phyloP scores from a whole-genome alignment of 1,140 invertebrate genomes.

The Drosophila burlai region DNA sequence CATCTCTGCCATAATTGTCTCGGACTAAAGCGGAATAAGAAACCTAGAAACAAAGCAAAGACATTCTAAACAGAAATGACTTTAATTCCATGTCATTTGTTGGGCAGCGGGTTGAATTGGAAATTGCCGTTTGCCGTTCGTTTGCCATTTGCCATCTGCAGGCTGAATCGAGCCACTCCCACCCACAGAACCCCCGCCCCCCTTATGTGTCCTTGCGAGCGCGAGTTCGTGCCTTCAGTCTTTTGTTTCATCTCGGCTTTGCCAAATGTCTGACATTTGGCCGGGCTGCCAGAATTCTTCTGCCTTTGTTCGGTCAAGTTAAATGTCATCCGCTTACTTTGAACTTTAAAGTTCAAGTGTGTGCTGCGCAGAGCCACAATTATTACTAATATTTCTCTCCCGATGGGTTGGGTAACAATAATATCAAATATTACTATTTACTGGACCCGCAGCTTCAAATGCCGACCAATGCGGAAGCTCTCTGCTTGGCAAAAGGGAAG shows the following conservation, averaged over 20 bases:
- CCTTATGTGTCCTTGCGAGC: constrained; percentile 15
- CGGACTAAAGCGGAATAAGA: not conserved
- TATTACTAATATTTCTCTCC: constrained; percentile 1
- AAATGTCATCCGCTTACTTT: constrained; percentile 70
- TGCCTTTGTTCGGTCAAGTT: constrained; percentile 65
- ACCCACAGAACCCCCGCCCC: constrained; percentile 13
- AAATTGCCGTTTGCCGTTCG: constrained; percentile 32
- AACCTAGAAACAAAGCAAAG: not conserved
- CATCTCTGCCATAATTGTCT: constrained; percentile 40
- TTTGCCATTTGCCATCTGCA: constrained; percentile 25
- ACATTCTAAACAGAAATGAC: constrained; percentile 17
- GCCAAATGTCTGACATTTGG: constrained; percentile 59
- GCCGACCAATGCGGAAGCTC: constrained; percentile 26
- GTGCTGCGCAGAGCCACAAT: constrained; percentile 13
- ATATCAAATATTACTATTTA: not conserved
- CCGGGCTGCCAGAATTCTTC: constrained; percentile 32
- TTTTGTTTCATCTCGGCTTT: constrained; percentile 65
- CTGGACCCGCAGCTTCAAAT: constrained; percentile 8
- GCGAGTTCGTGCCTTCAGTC: constrained; percentile 70
- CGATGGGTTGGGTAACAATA: constrained; percentile 8
- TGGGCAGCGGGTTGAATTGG: constrained; percentile 11
- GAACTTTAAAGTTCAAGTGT: constrained; percentile 80
- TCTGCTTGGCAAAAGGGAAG: constrained; percentile 1
- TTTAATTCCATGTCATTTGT: constrained; percentile 41
- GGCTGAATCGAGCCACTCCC: constrained; percentile 40